A percentile compares a stretch with the other conserved stretches of the same genome.
phyloP scores from a whole-genome alignment of 2,113 vertebrate genomes.

The Geococcyx californianus region DNA sequence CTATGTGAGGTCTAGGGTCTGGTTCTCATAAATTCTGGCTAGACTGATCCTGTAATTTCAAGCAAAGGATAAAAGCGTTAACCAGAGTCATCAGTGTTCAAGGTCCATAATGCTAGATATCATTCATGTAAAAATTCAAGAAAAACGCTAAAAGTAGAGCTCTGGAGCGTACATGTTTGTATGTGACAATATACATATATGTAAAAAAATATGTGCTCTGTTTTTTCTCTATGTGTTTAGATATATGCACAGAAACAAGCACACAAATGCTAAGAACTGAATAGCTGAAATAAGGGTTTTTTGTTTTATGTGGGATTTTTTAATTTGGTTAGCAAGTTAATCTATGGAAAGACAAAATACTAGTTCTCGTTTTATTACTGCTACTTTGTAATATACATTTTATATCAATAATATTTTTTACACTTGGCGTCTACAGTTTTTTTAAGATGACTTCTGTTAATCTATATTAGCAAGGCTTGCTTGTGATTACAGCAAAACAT shows the following conservation, averaged over 20 bases:
- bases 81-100: conserved; percentile 83
- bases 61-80: conserved; percentile 83
- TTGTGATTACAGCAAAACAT: conserved; percentile 11
- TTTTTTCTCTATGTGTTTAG: background rate
- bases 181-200: background rate
- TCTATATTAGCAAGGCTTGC: background rate
- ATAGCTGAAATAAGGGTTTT: background rate
- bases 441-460: background rate
- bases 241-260: background rate
- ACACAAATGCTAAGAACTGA: background rate
- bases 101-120: conserved; percentile 77
- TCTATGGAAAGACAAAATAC: background rate
- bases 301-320: background rate
- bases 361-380: background rate
- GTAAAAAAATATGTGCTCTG: background rate
- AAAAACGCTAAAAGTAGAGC: conserved; percentile 68
- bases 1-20: conserved; percentile 86
- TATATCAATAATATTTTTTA: background rate
- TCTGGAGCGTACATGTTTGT: conserved; percentile 47
- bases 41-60: conserved; percentile 90
- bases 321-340: background rate
- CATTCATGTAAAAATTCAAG: conserved; percentile 78
- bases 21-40: conserved; percentile 89
- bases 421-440: background rate
- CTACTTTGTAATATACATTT: background rate